Evolutionary conservation across 2,888 invertebrate genomes (phyloP).

Genomic region (Hypselothyrea guttata): DNA sequence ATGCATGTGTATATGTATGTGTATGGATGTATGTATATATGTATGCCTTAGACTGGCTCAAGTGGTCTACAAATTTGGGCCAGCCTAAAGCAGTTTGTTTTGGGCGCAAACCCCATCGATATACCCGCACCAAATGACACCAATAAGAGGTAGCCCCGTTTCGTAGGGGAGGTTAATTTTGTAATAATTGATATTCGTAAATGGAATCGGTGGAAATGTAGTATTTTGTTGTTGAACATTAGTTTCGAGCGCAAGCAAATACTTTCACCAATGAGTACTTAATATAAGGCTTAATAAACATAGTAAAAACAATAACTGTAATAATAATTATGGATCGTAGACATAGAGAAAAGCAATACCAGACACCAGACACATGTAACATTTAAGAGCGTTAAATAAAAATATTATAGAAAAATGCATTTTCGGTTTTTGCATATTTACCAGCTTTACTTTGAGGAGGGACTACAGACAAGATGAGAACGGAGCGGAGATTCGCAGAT

Average conservation of each 20-base stretch:
- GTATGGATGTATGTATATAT: conserved; percentile 26
- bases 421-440: conserved; percentile 60
- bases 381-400: conserved; percentile 26
- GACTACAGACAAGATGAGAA: conserved; percentile 55
- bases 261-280: conserved; percentile 68
- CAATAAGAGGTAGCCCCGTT: conserved; percentile 17
- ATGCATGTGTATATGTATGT: conserved; percentile 23
- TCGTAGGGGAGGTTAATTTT: conserved; percentile 10
- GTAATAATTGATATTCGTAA: conserved; percentile 12
- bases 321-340: conserved; percentile 1
- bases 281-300: conserved; percentile 49
- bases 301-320: conserved; percentile 43
- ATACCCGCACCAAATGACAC: conserved; percentile 62
- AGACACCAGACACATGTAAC: conserved; percentile 64
- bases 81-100: conserved; percentile 14
- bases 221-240: no score
- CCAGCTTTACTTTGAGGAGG: conserved; percentile 65
- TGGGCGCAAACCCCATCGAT: conserved; percentile 53
- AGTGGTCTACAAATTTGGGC: no score
- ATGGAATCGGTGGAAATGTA: conserved; percentile 20
- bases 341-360: conserved; percentile 58
- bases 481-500: conserved; percentile 3
- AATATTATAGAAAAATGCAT: conserved; percentile 20
- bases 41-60: conserved; percentile 21
- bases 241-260: conserved; percentile 66